Evolutionary conservation across 2,113 vertebrate species (phyloP).

Genomic region (Notothenia rossii): DNA sequence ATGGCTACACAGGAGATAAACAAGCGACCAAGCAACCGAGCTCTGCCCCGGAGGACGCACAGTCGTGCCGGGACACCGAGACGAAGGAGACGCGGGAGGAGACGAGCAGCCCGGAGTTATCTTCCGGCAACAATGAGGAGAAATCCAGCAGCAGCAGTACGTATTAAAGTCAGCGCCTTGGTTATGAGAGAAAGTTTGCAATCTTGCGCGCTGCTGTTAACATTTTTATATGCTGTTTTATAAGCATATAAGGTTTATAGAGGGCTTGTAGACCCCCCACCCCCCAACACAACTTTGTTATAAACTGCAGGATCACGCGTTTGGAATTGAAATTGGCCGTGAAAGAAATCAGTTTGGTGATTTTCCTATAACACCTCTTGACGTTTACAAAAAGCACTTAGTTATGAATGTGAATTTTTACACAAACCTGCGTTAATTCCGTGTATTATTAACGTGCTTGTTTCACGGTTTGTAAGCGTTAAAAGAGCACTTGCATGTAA

Average conservation of each 20-base stretch:
- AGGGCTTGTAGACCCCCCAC: conserved; percentile 95
- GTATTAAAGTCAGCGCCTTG: conserved; percentile 91
- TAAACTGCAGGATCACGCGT: conserved; percentile 98
- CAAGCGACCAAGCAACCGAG: conserved; percentile 83
- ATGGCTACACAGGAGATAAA: conserved; percentile 91
- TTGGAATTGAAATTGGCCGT: conserved; percentile 99
- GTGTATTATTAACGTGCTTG: conserved; percentile 44
- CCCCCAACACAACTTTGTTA: conserved; percentile 98
- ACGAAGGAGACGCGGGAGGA: conserved; percentile 89
- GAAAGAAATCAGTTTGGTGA: conserved; percentile 88
- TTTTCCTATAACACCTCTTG: conserved; percentile 46
- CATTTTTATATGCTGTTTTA: conserved; percentile 99
- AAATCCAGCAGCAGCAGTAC: conserved; percentile 95
- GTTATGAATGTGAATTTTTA: conserved; percentile 23
- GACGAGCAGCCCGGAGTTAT: conserved; percentile 94
- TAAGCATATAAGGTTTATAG: conserved; percentile 99
- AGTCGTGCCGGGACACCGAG: conserved; percentile 83
- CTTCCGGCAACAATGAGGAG: conserved; percentile 98
- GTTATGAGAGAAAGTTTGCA: conserved; percentile 93
- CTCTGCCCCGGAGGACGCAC: conserved; percentile 87
- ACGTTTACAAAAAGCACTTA: conserved; percentile 30
- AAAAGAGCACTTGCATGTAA: conserved; percentile 61
- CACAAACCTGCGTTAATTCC: conserved; percentile 3
- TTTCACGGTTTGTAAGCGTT: conserved; percentile 75
- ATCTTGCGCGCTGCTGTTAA: conserved; percentile 96